These are phyloP conservation scores for Caenorhabditis sulstoni DNA, from an alignment of 2,888 invertebrate species.

Conservation along the genomic window DNA sequence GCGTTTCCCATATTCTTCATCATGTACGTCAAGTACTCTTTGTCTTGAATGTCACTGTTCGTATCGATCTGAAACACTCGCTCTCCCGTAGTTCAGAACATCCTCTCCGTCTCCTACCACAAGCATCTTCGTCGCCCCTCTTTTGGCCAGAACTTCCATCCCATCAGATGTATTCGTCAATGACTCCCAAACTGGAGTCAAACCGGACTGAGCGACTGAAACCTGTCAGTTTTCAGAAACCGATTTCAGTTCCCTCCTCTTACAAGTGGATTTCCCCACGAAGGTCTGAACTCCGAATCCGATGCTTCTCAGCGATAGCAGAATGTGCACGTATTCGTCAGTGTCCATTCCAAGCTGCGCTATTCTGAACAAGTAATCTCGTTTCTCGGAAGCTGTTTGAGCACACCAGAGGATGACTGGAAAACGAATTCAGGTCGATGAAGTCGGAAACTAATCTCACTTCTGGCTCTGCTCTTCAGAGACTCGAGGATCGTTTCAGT, in stretches of 20 bases:
- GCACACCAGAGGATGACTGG: constrained; percentile 47
- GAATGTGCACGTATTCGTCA: constrained; percentile 35
- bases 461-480: constrained; percentile 32
- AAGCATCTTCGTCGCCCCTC: constrained; percentile 23
- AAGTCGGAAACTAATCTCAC: not conserved
- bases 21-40: constrained; percentile 47
- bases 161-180: constrained; percentile 33
- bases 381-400: constrained; percentile 28
- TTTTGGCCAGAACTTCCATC: constrained; percentile 14
- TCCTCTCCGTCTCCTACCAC: no score
- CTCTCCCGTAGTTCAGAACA: no score
- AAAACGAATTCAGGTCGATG: no score
- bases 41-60: constrained; percentile 29
- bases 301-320: constrained; percentile 42
- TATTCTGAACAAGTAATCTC: constrained; percentile 34
- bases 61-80: constrained; percentile 38
- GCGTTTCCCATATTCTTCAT: constrained; percentile 23
- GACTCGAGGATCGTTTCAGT: not conserved
- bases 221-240: not conserved
- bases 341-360: constrained; percentile 11
- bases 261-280: constrained; percentile 30
- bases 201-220: constrained; percentile 37
- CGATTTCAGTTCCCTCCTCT: not conserved
- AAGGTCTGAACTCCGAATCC: constrained; percentile 43
- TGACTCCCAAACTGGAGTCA: constrained; percentile 45